These are phyloP conservation scores for Lordiphosa stackelbergi DNA, from an alignment of 1,140 invertebrate species.

Conservation along the genomic window DNA sequence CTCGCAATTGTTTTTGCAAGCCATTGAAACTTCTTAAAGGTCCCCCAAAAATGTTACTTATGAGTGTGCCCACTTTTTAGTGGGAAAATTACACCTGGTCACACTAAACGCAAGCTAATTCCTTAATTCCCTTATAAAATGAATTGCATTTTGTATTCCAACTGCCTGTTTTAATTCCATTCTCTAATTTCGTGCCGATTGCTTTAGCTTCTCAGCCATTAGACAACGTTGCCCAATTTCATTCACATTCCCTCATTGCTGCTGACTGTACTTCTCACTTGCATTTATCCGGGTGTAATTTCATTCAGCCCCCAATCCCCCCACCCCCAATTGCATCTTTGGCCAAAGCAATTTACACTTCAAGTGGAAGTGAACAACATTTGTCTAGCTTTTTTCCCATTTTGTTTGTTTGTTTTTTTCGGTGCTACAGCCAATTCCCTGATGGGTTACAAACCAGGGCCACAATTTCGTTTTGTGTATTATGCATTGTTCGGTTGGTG, in stretches of 20 bases:
- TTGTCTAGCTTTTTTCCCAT: constrained; percentile 22
- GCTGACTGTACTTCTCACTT: constrained; percentile 39
- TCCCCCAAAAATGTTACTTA: no score
- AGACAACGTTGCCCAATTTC: constrained; percentile 58
- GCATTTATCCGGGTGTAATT: constrained; percentile 16
- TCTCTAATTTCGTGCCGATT: constrained; percentile 40
- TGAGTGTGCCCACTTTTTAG: no score
- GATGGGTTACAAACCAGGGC: constrained; percentile 9
- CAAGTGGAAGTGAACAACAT: constrained; percentile 32
- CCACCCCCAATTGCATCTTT: constrained; percentile 39
- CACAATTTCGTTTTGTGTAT: constrained; percentile 2
- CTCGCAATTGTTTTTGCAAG: no score
- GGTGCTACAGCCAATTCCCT: constrained; percentile 13
- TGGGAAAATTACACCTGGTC: no score
- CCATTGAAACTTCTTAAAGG: no score
- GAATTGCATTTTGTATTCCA: neutral
- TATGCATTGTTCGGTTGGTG: constrained; percentile 2
- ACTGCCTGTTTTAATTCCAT: neutral
- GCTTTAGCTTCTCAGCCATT: constrained; percentile 34
- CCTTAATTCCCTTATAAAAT: no score
- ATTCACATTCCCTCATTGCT: constrained; percentile 7
- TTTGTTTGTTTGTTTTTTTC: neutral
- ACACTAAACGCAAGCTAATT: no score
- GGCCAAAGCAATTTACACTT: constrained; percentile 48
- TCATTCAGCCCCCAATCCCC: constrained; percentile 5